phyloP scores from a whole-genome alignment of 1,140 invertebrate species.

The Psilanteris sp. region DNA sequence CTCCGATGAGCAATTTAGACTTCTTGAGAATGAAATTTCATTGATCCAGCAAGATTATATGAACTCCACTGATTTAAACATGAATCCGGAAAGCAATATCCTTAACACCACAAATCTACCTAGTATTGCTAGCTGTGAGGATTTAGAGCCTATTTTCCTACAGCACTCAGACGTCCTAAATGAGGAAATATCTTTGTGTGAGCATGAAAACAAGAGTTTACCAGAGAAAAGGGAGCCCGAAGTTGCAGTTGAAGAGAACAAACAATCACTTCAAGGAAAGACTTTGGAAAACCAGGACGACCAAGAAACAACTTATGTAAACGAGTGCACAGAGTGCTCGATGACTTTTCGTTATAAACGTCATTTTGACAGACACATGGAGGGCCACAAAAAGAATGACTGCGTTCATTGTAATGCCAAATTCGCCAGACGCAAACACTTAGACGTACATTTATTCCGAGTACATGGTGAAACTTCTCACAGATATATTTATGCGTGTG shows the following conservation, averaged over 20 bases:
- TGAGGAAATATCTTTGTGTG: neutral
- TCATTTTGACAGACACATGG: slow-evolving; percentile 73
- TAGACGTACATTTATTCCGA: slow-evolving; percentile 72
- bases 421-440: slow-evolving; percentile 73
- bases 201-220: too few relatives aligned
- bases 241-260: neutral
- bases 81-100: slow-evolving; percentile 19
- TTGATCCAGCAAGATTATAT: slow-evolving; percentile 52
- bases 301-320: slow-evolving; percentile 30
- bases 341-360: slow-evolving; percentile 73
- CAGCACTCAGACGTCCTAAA: slow-evolving; percentile 23
- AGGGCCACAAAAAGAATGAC: slow-evolving; percentile 76
- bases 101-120: slow-evolving; percentile 13
- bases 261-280: neutral
- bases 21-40: slow-evolving; percentile 52
- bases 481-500: slow-evolving; percentile 67
- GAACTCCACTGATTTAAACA: slow-evolving; percentile 25
- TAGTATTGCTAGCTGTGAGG: slow-evolving; percentile 35
- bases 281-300: neutral
- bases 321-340: slow-evolving; percentile 69
- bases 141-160: slow-evolving; percentile 42
- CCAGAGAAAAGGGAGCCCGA: too few relatives aligned
- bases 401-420: slow-evolving; percentile 73
- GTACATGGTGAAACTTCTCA: slow-evolving; percentile 70
- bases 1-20: slow-evolving; percentile 39